These are phyloP conservation scores for Gobio gobio DNA, from an alignment of 2,113 vertebrate species.

Conservation along the genomic window DNA sequence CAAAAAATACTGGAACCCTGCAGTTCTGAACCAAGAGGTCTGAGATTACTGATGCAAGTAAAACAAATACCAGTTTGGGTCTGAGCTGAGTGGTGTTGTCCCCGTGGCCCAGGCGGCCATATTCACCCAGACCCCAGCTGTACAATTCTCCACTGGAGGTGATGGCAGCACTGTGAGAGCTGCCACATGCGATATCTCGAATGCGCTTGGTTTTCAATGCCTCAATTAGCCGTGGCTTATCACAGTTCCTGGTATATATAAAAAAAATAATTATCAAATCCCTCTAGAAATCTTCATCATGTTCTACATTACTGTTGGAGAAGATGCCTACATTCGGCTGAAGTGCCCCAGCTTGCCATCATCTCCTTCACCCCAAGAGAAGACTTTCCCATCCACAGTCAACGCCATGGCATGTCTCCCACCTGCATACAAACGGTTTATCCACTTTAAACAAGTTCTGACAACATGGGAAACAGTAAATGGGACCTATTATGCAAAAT, in stretches of 20 bases:
- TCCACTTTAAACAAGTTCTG: neutral
- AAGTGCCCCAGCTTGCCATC: conserved; percentile 98
- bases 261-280: neutral
- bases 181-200: conserved; percentile 95
- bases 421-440: conserved; percentile 69
- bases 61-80: conserved; percentile 88
- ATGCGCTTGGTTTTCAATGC: conserved; percentile 96
- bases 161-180: conserved; percentile 96
- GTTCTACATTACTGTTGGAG: neutral
- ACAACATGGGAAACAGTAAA: neutral
- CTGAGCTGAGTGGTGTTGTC: conserved; percentile 97
- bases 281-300: neutral
- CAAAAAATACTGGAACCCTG: neutral
- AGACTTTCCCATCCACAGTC: conserved; percentile 97
- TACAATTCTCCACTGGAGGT: conserved; percentile 97
- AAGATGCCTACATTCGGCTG: conserved; percentile 89
- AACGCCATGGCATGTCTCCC: conserved; percentile 97
- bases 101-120: conserved; percentile 93
- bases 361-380: conserved; percentile 98
- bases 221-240: conserved; percentile 95
- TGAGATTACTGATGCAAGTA: neutral
- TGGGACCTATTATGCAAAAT: too few relatives aligned
- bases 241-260: conserved; percentile 86
- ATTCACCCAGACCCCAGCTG: conserved; percentile 96
- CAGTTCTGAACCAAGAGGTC: neutral